phyloP scores from a whole-genome alignment of 2,888 invertebrate species.

The Daptonema setosum region DNA sequence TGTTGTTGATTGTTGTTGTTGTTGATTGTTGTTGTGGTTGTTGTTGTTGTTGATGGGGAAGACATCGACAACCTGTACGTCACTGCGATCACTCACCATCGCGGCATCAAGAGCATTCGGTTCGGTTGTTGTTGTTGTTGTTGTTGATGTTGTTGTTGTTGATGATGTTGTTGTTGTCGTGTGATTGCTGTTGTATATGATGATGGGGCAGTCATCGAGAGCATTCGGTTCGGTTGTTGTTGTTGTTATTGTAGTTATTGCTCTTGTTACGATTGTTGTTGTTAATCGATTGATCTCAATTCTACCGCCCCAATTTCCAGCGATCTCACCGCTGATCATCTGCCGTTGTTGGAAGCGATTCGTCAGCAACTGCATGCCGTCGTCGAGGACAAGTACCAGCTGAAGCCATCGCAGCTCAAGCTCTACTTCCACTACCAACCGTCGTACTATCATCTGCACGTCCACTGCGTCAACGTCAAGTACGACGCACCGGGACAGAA shows the following conservation, averaged over 20 bases:
- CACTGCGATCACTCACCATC: constrained; percentile 52
- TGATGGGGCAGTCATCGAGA: too few species aligned
- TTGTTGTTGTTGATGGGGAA: too few species aligned
- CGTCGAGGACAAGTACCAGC: constrained; percentile 51
- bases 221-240: too few species aligned
- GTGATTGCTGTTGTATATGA: too few species aligned
- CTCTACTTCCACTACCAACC: constrained; percentile 43
- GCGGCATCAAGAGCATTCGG: constrained; percentile 56
- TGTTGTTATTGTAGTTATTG: too few species aligned
- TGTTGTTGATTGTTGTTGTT: too few species aligned
- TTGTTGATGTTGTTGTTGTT: too few species aligned
- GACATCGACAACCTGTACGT: constrained; percentile 55
- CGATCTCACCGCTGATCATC: constrained; percentile 52
- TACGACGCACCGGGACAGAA: constrained; percentile 42
- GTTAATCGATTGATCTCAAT: too few species aligned
- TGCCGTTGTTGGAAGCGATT: constrained; percentile 62
- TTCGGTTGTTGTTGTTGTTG: too few species aligned
- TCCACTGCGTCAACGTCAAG: constrained; percentile 50
- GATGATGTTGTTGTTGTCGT: too few species aligned
- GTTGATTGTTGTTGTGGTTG: too few species aligned
- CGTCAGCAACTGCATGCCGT: constrained; percentile 49
- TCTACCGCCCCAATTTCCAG: constrained; percentile 13
- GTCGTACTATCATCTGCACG: constrained; percentile 81
- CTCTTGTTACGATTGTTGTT: too few species aligned
- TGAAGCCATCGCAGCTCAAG: constrained; percentile 37